Percentiles rank a stretch among this genome's conserved stretches.
Conservation (phyloP, 1,140 invertebrate species). For the Holotrichia oblita region DNA sequence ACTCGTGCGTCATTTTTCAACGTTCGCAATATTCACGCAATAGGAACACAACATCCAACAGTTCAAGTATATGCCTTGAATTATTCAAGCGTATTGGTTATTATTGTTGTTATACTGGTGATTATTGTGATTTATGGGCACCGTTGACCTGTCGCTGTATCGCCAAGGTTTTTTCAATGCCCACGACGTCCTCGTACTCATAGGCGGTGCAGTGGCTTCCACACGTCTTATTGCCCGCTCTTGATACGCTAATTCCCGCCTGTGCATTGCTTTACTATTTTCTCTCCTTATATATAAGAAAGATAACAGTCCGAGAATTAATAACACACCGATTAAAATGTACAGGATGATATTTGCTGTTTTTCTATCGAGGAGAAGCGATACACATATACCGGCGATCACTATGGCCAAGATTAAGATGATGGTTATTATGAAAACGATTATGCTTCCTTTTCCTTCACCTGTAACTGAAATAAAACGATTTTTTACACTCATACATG, state of each 20-base stretch:
- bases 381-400: conserved; percentile 43
- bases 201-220: conserved; percentile 31
- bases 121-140: conserved; percentile 19
- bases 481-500: too few species aligned
- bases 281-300: conserved; percentile 44
- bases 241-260: conserved; percentile 42
- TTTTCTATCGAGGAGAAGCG: conserved; percentile 44
- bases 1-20: background rate
- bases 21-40: background rate
- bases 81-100: conserved; percentile 31
- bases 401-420: conserved; percentile 46
- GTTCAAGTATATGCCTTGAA: background rate
- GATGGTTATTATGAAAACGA: conserved; percentile 46
- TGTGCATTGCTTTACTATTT: conserved; percentile 40
- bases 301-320: conserved; percentile 43
- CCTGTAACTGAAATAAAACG: background rate
- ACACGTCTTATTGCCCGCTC: conserved; percentile 19
- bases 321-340: conserved; percentile 44
- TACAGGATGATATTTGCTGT: conserved; percentile 46
- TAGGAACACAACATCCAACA: background rate
- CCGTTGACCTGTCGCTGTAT: conserved; percentile 43
- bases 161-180: conserved; percentile 45
- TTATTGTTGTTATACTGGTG: conserved; percentile 30
- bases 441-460: conserved; percentile 44
- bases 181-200: conserved; percentile 43